Evolutionary conservation across 2,113 vertebrate species (phyloP).

Genomic region (Carollia perspicillata): DNA sequence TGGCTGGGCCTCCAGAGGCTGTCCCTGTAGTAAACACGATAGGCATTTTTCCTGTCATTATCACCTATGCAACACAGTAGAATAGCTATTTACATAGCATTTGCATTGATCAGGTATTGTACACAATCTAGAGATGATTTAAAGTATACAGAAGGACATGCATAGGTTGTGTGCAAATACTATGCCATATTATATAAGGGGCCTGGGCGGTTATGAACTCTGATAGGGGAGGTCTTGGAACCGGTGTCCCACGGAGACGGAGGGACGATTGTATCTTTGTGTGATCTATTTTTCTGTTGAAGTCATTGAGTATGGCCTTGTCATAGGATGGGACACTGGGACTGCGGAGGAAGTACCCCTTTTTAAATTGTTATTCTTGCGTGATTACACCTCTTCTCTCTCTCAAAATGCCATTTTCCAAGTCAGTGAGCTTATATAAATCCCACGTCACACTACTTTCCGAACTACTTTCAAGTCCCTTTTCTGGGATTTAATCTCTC

Average conservation of each 20-base stretch:
- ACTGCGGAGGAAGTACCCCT: background rate
- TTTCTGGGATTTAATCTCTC: slow-evolving; percentile 57
- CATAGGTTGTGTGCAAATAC: too few relatives aligned
- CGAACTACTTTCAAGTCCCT: slow-evolving; percentile 46
- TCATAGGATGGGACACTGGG: background rate
- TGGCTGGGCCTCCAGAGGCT: background rate
- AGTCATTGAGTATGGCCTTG: background rate
- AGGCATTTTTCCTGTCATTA: background rate
- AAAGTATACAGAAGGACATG: background rate
- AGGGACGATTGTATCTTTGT: background rate
- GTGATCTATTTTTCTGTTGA: background rate
- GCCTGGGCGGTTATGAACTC: too few relatives aligned
- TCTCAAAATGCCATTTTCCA: slow-evolving; percentile 35
- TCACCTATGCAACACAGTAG: background rate
- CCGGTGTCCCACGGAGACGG: too few relatives aligned
- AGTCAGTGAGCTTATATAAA: slow-evolving; percentile 21
- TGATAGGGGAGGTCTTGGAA: background rate
- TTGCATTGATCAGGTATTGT: background rate
- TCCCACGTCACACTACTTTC: slow-evolving; percentile 23
- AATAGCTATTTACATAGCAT: background rate
- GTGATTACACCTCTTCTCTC: background rate
- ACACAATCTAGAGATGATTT: background rate
- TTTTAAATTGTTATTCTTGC: background rate
- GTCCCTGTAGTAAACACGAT: too few relatives aligned
- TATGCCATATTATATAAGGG: background rate